These are phyloP conservation scores for Cochlearius cochlearius DNA, from an alignment of 2,113 vertebrate species.

Conservation along the genomic window DNA sequence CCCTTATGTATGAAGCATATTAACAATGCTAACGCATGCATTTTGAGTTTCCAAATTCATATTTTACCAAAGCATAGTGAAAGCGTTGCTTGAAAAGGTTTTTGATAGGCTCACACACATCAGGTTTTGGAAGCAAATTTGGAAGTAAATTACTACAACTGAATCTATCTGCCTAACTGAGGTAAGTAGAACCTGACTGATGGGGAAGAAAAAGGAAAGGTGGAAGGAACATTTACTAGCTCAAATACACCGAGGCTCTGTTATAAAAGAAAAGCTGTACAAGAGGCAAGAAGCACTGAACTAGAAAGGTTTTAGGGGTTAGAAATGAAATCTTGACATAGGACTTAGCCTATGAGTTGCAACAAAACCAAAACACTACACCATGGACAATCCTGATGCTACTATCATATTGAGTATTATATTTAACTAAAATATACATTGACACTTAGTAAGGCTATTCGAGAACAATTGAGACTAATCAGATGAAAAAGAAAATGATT, in stretches of 20 bases:
- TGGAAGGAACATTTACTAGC: not conserved
- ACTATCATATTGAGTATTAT: not conserved
- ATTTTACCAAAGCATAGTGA: not conserved
- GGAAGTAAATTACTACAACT: not conserved
- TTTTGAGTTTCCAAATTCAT: not conserved
- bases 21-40: not conserved
- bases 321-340: not conserved
- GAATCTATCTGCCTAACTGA: not conserved
- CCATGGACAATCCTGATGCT: not conserved
- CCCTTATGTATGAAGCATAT: not conserved
- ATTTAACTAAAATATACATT: not conserved
- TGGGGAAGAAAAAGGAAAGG: not conserved
- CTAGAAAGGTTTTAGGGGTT: not conserved
- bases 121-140: not conserved
- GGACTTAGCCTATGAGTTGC: not conserved
- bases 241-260: not conserved
- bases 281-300: not conserved
- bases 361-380: not conserved
- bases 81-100: not conserved
- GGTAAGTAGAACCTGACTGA: not conserved
- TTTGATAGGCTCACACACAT: not conserved
- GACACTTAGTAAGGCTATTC: not conserved
- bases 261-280: not conserved
- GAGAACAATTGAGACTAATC: not conserved
- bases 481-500: not conserved